Conservation (phyloP, 2,113 vertebrate species). For the Myocastor coypus region DNA sequence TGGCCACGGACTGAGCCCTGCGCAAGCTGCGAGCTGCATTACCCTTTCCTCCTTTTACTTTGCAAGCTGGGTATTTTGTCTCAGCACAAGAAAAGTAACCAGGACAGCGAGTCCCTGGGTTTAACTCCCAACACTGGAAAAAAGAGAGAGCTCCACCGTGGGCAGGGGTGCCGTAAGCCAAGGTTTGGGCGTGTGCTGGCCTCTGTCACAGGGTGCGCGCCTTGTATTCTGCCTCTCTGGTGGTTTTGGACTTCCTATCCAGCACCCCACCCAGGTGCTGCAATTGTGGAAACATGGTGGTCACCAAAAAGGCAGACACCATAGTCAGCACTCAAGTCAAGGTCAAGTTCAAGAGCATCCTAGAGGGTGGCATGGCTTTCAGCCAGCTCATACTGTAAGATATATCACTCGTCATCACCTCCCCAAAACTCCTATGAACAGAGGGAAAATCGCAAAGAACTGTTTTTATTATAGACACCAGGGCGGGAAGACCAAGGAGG, state of each 20-base stretch:
- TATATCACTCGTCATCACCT: not conserved
- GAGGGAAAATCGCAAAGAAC: not conserved
- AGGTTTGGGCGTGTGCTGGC: fast-evolving
- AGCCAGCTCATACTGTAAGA: fast-evolving
- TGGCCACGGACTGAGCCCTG: not conserved
- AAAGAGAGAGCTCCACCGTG: not conserved
- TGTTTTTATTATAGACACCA: not conserved
- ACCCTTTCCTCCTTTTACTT: not conserved
- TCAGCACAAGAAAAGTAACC: not conserved
- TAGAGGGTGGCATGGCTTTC: not conserved
- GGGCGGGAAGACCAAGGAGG: not conserved
- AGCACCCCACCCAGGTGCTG: not conserved
- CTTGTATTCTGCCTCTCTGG: not conserved
- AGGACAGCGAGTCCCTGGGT: not conserved
- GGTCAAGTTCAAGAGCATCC: not conserved
- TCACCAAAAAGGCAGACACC: not conserved
- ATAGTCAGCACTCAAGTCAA: not conserved
- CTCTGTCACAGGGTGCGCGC: fast-evolving
- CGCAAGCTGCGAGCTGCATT: not conserved
- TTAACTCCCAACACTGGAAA: not conserved
- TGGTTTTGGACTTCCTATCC: not conserved
- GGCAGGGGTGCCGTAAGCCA: fast-evolving
- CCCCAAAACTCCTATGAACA: not conserved
- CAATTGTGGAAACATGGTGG: not conserved
- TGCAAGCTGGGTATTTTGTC: not conserved